phyloP scores from a whole-genome alignment of 2,113 vertebrate genomes.

The Amphiprion percula region DNA sequence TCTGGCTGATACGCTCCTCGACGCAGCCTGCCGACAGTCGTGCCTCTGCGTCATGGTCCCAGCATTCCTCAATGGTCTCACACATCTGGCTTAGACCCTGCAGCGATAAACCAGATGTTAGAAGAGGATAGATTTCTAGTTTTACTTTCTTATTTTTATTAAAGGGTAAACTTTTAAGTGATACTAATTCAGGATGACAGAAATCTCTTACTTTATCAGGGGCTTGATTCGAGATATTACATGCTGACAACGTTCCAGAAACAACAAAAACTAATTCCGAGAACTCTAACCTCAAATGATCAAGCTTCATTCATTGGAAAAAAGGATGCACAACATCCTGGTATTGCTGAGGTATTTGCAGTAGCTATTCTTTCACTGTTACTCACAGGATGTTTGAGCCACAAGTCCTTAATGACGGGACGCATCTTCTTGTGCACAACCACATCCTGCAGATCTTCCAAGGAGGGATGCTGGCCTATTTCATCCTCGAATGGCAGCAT shows the following conservation, averaged over 20 bases:
- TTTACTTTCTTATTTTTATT: not conserved
- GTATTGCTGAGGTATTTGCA: not conserved
- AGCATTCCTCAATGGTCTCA: conserved; percentile 98
- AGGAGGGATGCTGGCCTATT: conserved; percentile 95
- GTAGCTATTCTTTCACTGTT: conserved; percentile 29
- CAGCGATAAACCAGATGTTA: not conserved
- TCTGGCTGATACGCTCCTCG: conserved; percentile 95
- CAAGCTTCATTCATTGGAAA: not conserved
- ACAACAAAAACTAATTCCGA: not conserved
- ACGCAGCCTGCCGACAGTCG: conserved; percentile 96
- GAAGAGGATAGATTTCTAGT: fast-evolving
- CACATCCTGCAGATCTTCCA: conserved; percentile 98
- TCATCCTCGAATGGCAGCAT: conserved; percentile 98
- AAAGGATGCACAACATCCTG: conserved; percentile 42
- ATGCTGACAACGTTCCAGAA: not conserved
- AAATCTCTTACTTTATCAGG: not conserved
- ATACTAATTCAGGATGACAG: no score
- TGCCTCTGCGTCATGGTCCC: conserved; percentile 99
- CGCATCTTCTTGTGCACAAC: conserved; percentile 99
- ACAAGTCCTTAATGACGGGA: conserved; percentile 94
- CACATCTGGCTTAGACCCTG: conserved; percentile 97
- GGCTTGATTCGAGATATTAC: not conserved
- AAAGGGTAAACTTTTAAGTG: not conserved
- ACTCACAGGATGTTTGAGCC: conserved; percentile 98
- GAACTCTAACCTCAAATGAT: not conserved